Percentiles rank a stretch among this genome's conserved stretches.
These are phyloP conservation scores for Echinops telfairi DNA, from an alignment of 2,113 vertebrate species.

Conservation along the genomic window DNA sequence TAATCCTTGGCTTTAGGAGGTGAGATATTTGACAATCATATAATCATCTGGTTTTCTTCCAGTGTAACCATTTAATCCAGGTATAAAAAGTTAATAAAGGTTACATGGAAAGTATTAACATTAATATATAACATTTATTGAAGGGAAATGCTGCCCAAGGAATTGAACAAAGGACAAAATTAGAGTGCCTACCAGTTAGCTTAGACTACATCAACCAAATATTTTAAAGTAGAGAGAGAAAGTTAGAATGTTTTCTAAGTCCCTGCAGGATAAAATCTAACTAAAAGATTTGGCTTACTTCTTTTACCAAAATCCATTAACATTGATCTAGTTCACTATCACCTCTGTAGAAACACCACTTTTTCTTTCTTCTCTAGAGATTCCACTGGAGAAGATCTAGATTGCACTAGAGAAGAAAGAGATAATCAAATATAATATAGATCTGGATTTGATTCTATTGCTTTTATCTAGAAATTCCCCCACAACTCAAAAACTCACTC, in stretches of 20 bases:
- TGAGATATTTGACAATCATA: conserved; percentile 74
- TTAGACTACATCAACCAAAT: conserved; percentile 37
- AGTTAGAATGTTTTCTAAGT: conserved; percentile 48
- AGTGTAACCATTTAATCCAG: conserved; percentile 78
- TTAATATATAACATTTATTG: conserved; percentile 71
- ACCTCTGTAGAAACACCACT: conserved; percentile 40
- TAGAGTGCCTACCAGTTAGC: conserved; percentile 56
- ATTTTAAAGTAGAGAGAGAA: conserved; percentile 52
- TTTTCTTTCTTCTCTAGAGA: conserved; percentile 23
- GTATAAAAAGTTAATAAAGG: conserved; percentile 74
- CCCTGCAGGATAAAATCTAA: conserved; percentile 27
- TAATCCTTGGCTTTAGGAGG: conserved; percentile 60
- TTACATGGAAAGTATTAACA: conserved; percentile 78
- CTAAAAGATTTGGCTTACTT: background rate
- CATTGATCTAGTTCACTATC: conserved; percentile 33
- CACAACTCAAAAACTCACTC: too few relatives aligned
- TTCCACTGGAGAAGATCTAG: background rate
- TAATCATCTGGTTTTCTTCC: conserved; percentile 71
- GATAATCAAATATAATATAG: background rate
- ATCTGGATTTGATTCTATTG: background rate
- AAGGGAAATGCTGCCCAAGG: conserved; percentile 54
- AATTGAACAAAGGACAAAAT: conserved; percentile 70
- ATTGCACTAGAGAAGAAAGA: background rate
- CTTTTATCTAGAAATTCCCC: background rate
- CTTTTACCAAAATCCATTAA: conserved; percentile 43